Conservation (phyloP, 2,797 vertebrate genomes). For the Odontamblyopus lacepedii region DNA sequence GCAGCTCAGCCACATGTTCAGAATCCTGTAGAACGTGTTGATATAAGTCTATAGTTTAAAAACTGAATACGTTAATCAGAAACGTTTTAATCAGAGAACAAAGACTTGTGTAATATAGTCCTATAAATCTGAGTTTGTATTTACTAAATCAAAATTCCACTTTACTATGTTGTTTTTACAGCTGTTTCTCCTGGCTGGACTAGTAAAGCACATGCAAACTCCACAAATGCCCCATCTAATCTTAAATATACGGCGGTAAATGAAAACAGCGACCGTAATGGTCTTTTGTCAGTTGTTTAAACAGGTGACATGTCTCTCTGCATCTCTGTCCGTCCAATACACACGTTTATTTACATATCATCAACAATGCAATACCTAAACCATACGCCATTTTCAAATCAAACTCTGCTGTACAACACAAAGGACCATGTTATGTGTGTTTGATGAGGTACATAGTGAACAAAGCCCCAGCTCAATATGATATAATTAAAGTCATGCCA, state of each 20-base stretch:
- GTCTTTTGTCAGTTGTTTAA: not conserved
- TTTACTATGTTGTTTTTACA: too few species aligned
- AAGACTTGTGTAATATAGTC: too few species aligned
- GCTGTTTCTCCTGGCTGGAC: too few species aligned
- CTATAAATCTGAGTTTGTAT: too few species aligned
- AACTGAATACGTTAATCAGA: too few species aligned
- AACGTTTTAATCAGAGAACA: too few species aligned
- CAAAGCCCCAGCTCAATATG: not conserved
- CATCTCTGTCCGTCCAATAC: not conserved
- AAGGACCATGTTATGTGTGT: not conserved
- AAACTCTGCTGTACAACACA: not conserved
- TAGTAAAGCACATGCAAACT: not conserved
- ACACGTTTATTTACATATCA: not conserved
- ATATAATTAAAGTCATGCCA: not conserved
- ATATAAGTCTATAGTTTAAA: too few species aligned
- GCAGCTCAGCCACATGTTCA: too few species aligned
- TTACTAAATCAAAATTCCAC: too few species aligned
- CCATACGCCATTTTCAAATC: not conserved
- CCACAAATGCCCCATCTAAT: not conserved
- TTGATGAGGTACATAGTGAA: not conserved
- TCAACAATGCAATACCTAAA: not conserved
- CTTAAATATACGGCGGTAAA: not conserved
- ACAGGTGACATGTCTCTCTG: not conserved
- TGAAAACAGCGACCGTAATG: not conserved
- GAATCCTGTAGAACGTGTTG: too few species aligned